These are phyloP conservation scores for Patella caerulea DNA, from an alignment of 2,888 invertebrate species.

Conservation along the genomic window DNA sequence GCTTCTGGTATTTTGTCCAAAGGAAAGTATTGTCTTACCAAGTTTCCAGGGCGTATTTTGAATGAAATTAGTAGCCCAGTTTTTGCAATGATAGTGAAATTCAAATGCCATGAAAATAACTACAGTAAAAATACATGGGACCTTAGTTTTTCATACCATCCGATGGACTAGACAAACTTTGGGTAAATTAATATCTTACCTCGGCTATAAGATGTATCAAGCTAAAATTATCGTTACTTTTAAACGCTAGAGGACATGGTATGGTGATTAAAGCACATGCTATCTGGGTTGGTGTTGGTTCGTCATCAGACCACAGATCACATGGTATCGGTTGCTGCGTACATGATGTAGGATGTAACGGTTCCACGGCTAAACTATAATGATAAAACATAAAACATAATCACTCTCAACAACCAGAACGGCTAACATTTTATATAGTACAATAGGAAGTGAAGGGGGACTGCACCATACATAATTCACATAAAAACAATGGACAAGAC, in stretches of 20 bases:
- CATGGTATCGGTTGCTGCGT: slow-evolving; percentile 76
- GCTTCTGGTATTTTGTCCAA: no score
- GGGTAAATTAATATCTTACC: slow-evolving; percentile 68
- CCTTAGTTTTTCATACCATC: background rate
- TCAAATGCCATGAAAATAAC: no score
- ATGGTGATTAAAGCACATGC: slow-evolving; percentile 88
- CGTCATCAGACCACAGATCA: slow-evolving; percentile 69
- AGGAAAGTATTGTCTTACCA: no score
- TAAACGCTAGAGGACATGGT: slow-evolving; percentile 88
- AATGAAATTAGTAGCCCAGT: no score
- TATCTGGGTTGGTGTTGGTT: slow-evolving; percentile 82
- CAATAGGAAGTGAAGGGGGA: no score
- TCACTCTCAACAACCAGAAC: no score
- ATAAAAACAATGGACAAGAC: no score
- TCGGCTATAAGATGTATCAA: slow-evolving; percentile 87
- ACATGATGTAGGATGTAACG: slow-evolving; percentile 91
- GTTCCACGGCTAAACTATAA: slow-evolving; percentile 90
- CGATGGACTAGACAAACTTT: background rate
- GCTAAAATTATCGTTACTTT: slow-evolving; percentile 84
- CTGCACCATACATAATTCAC: no score
- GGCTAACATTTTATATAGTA: no score
- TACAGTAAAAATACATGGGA: no score
- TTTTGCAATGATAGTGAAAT: no score
- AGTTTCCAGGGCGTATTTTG: no score
- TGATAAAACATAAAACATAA: slow-evolving; percentile 34